Percentiles rank a stretch among this genome's conserved stretches.
These are phyloP conservation scores for Ginglymostoma cirratum DNA, from an alignment of 2,113 vertebrate genomes.

Conservation along the genomic window DNA sequence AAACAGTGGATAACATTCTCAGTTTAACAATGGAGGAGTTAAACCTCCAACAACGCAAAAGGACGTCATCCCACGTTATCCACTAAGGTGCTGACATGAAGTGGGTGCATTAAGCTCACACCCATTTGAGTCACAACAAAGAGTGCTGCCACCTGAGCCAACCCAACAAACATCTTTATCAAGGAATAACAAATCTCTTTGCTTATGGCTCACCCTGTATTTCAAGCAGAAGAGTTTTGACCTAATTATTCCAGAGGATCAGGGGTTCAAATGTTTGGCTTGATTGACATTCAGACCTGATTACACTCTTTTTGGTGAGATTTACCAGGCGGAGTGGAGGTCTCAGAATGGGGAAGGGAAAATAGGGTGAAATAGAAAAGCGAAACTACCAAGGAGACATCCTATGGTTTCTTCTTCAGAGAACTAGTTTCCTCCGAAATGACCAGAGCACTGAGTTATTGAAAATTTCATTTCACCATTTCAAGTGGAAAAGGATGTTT, in stretches of 20 bases:
- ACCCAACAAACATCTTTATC: constrained; percentile 29
- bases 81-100: neutral
- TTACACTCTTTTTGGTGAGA: constrained; percentile 18
- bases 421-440: neutral
- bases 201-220: constrained; percentile 23
- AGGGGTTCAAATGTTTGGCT: constrained; percentile 24
- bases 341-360: neutral
- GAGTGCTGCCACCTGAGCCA: constrained; percentile 16
- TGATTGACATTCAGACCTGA: constrained; percentile 27
- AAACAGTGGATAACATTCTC: neutral
- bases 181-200: constrained; percentile 31
- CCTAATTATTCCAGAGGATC: neutral
- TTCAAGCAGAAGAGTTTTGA: constrained; percentile 36
- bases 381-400: neutral
- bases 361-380: neutral
- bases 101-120: neutral
- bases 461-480: neutral
- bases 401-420: neutral
- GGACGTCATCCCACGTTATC: neutral
- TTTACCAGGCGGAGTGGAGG: constrained; percentile 14
- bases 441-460: neutral
- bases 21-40: neutral
- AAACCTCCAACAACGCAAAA: neutral
- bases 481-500: neutral
- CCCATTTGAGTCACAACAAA: neutral